These are phyloP conservation scores for Antitype chi DNA, from an alignment of 2,888 invertebrate genomes.

Conservation along the genomic window DNA sequence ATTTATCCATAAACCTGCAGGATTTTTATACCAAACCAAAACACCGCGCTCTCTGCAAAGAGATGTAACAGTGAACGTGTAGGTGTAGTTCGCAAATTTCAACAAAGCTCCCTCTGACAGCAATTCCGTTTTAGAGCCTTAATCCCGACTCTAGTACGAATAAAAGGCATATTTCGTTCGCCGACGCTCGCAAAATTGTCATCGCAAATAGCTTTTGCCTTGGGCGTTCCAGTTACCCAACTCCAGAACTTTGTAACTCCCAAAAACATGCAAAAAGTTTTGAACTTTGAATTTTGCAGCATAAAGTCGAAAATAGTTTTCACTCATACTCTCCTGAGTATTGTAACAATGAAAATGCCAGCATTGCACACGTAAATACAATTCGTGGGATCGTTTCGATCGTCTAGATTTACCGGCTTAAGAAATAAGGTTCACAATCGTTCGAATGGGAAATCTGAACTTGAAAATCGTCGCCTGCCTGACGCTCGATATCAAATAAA, in stretches of 20 bases:
- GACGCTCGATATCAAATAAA: conserved; percentile 91
- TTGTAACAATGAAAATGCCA: conserved; percentile 90
- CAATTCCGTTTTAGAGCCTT: conserved; percentile 90
- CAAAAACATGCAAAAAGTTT: conserved; percentile 60
- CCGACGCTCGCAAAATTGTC: conserved; percentile 90
- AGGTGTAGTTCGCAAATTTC: conserved; percentile 85
- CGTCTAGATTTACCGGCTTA: conserved; percentile 80
- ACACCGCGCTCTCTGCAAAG: conserved; percentile 48
- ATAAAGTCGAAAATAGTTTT: conserved; percentile 65
- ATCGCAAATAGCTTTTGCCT: conserved; percentile 90
- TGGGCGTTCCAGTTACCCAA: conserved; percentile 77
- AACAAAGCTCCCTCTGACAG: conserved; percentile 86
- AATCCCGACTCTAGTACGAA: conserved; percentile 88
- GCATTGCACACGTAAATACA: conserved; percentile 90
- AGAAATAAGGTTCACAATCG: conserved; percentile 85
- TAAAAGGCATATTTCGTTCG: conserved; percentile 91
- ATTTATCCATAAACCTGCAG: conserved; percentile 24
- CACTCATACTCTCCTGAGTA: conserved; percentile 71
- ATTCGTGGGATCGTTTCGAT: conserved; percentile 79
- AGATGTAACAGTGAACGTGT: conserved; percentile 68
- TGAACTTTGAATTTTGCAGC: conserved; percentile 48
- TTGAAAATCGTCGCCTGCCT: conserved; percentile 90
- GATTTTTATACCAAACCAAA: conserved; percentile 52
- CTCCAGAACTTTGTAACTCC: conserved; percentile 63
- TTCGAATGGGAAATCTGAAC: conserved; percentile 88